Percentiles rank a stretch among this genome's conserved stretches.
Conservation (phyloP, 2,113 vertebrate species). For the Marmota monax region DNA sequence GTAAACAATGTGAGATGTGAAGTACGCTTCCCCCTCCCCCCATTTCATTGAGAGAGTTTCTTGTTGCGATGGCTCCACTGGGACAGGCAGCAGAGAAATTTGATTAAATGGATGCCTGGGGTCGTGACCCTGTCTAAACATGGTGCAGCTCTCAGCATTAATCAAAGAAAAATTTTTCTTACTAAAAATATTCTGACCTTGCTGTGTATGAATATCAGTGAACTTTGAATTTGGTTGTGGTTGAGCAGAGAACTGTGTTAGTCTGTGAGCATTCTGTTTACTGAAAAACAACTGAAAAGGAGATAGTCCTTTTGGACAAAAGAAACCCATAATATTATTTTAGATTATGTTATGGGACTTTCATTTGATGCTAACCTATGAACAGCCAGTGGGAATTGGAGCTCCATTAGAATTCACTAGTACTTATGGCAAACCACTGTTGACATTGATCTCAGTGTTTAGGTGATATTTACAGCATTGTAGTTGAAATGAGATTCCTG, state of each 20-base stretch:
- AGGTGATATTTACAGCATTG: conserved; percentile 61
- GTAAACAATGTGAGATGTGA: conserved; percentile 91
- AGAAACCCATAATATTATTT: conserved; percentile 70
- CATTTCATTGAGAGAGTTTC: conserved; percentile 89
- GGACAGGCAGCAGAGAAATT: conserved; percentile 93
- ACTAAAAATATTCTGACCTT: conserved; percentile 89
- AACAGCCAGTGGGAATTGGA: conserved; percentile 46
- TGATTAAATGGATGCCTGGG: conserved; percentile 95
- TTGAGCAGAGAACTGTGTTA: conserved; percentile 48
- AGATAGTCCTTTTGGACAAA: conserved; percentile 76
- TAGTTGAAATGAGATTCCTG: neutral
- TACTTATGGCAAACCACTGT: conserved; percentile 58
- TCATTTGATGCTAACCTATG: conserved; percentile 62
- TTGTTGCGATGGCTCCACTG: conserved; percentile 89
- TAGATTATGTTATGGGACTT: conserved; percentile 68
- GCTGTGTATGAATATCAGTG: conserved; percentile 83
- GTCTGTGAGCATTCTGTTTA: conserved; percentile 64
- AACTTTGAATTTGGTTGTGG: conserved; percentile 80
- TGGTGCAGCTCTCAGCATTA: conserved; percentile 93
- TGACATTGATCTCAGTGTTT: neutral
- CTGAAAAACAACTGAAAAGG: conserved; percentile 64
- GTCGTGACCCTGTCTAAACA: conserved; percentile 93
- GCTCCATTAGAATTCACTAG: conserved; percentile 67
- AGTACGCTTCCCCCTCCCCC: conserved; percentile 74
- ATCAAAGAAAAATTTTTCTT: conserved; percentile 89